Percentiles rank a stretch among this genome's conserved stretches.
phyloP scores from a whole-genome alignment of 1,140 invertebrate genomes.

The Trichonephila clavata region DNA sequence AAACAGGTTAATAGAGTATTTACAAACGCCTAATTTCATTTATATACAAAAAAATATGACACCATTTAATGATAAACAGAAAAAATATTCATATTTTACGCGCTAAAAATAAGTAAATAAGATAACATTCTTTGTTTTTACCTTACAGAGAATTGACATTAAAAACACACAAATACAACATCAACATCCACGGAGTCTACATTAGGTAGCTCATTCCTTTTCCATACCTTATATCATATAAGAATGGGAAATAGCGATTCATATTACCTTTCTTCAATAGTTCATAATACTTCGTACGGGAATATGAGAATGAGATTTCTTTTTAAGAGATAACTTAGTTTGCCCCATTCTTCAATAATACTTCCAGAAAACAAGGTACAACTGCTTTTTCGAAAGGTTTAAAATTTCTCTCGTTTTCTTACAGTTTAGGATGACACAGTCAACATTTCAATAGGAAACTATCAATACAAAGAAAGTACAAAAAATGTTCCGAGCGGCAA shows the following conservation, averaged over 20 bases:
- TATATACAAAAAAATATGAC: no score
- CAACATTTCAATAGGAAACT: neutral
- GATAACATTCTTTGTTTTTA: neutral
- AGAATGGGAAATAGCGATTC: no score
- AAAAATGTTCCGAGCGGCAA: neutral
- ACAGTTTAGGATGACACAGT: neutral
- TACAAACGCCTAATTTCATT: no score
- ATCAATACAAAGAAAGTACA: constrained; percentile 9
- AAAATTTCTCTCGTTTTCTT: neutral
- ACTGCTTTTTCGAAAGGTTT: neutral
- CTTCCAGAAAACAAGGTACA: neutral
- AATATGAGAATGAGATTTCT: no score
- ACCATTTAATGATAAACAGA: no score
- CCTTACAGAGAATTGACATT: neutral
- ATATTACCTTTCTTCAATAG: no score
- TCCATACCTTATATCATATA: no score
- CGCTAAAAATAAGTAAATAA: neutral
- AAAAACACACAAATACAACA: neutral
- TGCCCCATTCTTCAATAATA: neutral
- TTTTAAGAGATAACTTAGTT: no score
- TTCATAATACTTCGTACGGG: no score
- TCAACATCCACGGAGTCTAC: neutral
- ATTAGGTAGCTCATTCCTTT: no score
- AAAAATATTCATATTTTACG: neutral
- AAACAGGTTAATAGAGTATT: no score